These are phyloP conservation scores for Trachelus troglodyta DNA, from an alignment of 2,888 invertebrate genomes.

Conservation along the genomic window DNA sequence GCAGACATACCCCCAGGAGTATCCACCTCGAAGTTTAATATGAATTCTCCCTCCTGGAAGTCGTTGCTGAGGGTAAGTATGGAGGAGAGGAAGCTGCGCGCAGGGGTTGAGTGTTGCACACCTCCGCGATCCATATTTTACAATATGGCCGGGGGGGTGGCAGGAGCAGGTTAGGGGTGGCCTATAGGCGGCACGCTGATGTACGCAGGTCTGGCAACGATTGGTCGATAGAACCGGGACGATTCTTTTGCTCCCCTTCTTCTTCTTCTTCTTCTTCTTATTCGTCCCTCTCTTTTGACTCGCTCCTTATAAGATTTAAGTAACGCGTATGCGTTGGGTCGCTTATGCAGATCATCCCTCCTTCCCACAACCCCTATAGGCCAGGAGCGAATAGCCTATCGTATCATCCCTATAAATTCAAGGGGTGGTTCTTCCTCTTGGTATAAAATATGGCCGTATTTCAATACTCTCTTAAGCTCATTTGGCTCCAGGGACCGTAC, in stretches of 20 bases:
- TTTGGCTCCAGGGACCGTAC: background rate
- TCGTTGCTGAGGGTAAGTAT: constrained; percentile 17
- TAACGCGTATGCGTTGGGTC: constrained; percentile 4
- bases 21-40: background rate
- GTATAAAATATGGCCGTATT: constrained; percentile 11
- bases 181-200: constrained; percentile 62
- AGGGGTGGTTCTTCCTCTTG: constrained; percentile 42
- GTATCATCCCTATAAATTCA: constrained; percentile 25
- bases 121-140: constrained; percentile 65
- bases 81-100: constrained; percentile 30
- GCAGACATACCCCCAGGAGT: background rate
- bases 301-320: constrained; percentile 4
- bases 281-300: constrained; percentile 13
- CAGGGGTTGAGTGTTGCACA: constrained; percentile 54
- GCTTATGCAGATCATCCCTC: constrained; percentile 48
- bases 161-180: constrained; percentile 52
- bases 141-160: constrained; percentile 60
- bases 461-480: background rate
- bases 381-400: constrained; percentile 35
- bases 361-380: constrained; percentile 24
- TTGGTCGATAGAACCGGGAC: constrained; percentile 63
- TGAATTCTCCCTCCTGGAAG: background rate
- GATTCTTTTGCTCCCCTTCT: constrained; percentile 36
- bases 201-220: constrained; percentile 64
- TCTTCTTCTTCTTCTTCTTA: constrained; percentile 6